Percentiles rank a stretch among this genome's conserved stretches.
Conservation (phyloP, 1,140 invertebrate species). For the Aporrectodea caliginosa region DNA sequence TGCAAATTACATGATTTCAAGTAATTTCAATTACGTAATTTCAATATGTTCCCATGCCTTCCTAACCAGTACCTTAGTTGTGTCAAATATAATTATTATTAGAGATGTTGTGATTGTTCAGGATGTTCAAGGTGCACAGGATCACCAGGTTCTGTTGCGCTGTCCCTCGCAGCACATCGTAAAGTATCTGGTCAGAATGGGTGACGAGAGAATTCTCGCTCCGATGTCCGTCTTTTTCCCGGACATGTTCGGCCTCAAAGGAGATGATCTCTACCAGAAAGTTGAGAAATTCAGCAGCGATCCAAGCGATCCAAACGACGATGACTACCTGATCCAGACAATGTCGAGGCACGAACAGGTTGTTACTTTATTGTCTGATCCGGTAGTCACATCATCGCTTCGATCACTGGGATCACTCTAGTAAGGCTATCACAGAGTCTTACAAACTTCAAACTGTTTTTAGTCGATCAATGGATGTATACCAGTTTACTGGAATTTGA, state of each 20-base stretch:
- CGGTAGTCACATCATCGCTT: too few species aligned
- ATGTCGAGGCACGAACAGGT: conserved; percentile 33
- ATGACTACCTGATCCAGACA: conserved; percentile 69
- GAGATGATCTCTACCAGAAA: conserved; percentile 56
- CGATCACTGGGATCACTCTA: too few species aligned
- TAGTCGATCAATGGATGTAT: too few species aligned
- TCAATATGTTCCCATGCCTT: too few species aligned
- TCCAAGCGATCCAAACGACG: conserved; percentile 89
- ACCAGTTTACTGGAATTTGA: too few species aligned
- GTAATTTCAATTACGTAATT: too few species aligned
- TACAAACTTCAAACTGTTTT: too few species aligned
- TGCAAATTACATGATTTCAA: too few species aligned
- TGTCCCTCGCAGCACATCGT: conserved; percentile 38
- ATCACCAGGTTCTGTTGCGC: background rate
- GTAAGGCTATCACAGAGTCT: too few species aligned
- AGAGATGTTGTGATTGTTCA: too few species aligned
- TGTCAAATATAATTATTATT: too few species aligned
- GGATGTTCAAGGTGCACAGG: background rate
- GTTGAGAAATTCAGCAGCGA: conserved; percentile 65
- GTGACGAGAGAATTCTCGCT: conserved; percentile 88
- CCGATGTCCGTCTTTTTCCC: conserved; percentile 83
- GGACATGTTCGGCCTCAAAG: conserved; percentile 80
- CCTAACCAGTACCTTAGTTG: too few species aligned
- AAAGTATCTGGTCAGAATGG: conserved; percentile 75
- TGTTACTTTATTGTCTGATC: conserved; percentile 13